Base-by-base conservation (phyloP, 2,888 invertebrate species). In the Scaeva pyrastri region DNA sequence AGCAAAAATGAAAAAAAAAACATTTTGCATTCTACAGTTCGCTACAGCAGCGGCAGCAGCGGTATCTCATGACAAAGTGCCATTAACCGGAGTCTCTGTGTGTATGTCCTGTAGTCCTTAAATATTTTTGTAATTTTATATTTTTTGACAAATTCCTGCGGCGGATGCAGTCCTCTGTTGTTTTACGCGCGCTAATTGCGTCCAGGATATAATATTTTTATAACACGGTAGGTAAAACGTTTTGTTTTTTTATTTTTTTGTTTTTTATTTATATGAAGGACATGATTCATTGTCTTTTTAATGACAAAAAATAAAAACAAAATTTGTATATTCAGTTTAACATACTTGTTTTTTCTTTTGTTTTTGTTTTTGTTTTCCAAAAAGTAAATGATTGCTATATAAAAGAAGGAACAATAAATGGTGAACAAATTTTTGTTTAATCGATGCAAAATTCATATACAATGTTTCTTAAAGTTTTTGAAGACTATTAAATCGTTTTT, bases 121-220 rank as follows among this genome's bases (percentile, higher is more conserved):
- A 56, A 79, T 73, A 79, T 75, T 80, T 80, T 62, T 74, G 68
- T 71, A 76, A 76, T 71, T 76, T 81, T 71, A 60, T 80, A 70
- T 81, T 79, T 68, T 84, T 85, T 75, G 76, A 85, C 73, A 81
- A 85, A 85, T 77, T 76, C 68, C 68, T 77, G 48, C 16, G 60
- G 77, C 72, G 60, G 62, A 77, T 86, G 76, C 81, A 70, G 73
- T 77, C 73, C 70, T 73, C 73, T 50, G 68, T 56, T 70, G 73
- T 73, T 81, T 77, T 77, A 62, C 73, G 76, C 76, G 70, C 81
- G 64, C 70, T 86, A 81, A 86, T 86, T 86, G 77, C 72, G 76
- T 86, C 73, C 85, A 85, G 81, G 50, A 73, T 76, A 80, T 80
- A 72, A 80, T 80, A 81, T 75, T 80, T 66, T 52, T 58, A 52